Percentiles rank a stretch among this genome's conserved stretches.
These are phyloP conservation scores for Heteronetta atricapilla DNA, from an alignment of 2,113 vertebrate genomes.

Conservation along the genomic window DNA sequence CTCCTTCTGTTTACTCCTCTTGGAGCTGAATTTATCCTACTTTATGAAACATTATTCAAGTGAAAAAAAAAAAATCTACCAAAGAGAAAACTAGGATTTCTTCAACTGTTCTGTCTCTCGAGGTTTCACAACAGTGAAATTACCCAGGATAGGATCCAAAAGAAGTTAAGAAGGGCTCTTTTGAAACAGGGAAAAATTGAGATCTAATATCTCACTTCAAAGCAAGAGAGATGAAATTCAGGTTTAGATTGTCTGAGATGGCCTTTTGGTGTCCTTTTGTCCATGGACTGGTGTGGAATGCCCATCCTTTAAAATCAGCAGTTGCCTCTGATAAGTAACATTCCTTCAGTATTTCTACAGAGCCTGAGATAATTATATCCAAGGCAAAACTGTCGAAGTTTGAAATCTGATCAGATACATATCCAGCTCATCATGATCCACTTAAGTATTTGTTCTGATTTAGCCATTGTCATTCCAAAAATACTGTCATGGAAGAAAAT, in stretches of 20 bases:
- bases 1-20: conserved; percentile 45
- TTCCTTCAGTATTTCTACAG: conserved; percentile 19
- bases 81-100: background rate
- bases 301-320: conserved; percentile 7
- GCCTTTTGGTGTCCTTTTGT: background rate
- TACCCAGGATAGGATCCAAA: background rate
- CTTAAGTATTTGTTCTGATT: conserved; percentile 52
- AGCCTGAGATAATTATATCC: conserved; percentile 38
- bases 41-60: conserved; percentile 4
- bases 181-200: background rate
- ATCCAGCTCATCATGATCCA: conserved; percentile 18
- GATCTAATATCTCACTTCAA: background rate
- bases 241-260: background rate
- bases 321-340: conserved; percentile 26
- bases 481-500: conserved; percentile 54
- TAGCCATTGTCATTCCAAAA: conserved; percentile 66
- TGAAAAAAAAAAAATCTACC: background rate
- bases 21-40: background rate
- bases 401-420: conserved; percentile 53
- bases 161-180: background rate
- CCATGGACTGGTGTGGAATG: background rate
- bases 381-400: background rate
- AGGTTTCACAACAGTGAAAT: background rate
- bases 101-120: background rate
- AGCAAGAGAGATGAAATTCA: background rate